These are phyloP conservation scores for Contarinia nasturtii DNA, from an alignment of 1,140 invertebrate genomes.

Conservation along the genomic window DNA sequence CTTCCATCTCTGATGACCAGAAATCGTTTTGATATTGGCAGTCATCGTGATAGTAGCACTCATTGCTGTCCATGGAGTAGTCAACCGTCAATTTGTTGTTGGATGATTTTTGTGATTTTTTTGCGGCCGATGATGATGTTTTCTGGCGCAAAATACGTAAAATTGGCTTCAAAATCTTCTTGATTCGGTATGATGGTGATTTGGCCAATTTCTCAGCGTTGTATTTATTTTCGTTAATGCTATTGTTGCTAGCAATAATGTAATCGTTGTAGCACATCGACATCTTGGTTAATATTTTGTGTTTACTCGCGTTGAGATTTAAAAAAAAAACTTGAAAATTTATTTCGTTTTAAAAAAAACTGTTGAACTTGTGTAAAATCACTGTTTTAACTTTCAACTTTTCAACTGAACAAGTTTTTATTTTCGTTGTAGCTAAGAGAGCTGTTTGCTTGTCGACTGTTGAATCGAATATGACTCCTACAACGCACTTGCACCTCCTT, in stretches of 20 bases:
- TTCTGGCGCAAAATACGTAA: constrained; percentile 11
- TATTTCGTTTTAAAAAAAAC: not conserved
- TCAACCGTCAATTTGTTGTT: constrained; percentile 10
- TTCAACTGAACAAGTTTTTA: too few relatives aligned
- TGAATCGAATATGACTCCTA: too few relatives aligned
- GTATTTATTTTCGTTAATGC: constrained; percentile 31
- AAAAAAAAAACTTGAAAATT: not conserved
- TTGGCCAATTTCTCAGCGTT: constrained; percentile 26
- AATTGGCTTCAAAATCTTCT: constrained; percentile 28
- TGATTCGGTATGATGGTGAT: constrained; percentile 30
- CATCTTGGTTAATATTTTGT: constrained; percentile 16
- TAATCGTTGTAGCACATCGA: constrained; percentile 31
- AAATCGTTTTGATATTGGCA: not conserved
- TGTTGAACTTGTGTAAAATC: not conserved
- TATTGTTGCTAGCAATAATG: constrained; percentile 30
- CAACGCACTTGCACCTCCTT: too few relatives aligned
- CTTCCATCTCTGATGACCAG: constrained; percentile 29
- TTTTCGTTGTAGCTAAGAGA: too few relatives aligned
- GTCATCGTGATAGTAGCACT: not conserved
- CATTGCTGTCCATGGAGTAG: constrained; percentile 5
- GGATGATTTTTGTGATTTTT: not conserved
- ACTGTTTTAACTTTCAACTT: not conserved
- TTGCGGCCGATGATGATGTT: not conserved
- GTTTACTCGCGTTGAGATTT: not conserved
- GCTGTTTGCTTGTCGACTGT: too few relatives aligned